A percentile compares a stretch with the other conserved stretches of the same genome.
Conservation (phyloP, 2,797 vertebrate species). For the Acanthurus tractus region DNA sequence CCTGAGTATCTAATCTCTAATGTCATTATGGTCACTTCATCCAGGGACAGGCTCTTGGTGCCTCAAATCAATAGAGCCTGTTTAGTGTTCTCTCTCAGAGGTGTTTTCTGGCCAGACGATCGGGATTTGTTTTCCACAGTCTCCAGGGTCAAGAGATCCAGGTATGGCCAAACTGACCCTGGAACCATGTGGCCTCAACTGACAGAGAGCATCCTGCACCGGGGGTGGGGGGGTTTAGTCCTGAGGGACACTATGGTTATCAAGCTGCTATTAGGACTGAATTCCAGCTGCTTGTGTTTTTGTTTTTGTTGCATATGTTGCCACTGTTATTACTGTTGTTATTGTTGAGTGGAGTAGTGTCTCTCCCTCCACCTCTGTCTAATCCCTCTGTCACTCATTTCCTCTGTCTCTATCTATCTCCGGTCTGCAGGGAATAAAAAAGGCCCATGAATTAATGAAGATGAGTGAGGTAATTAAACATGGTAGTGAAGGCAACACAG, state of each 20-base stretch:
- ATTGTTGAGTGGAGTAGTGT: slow-evolving; percentile 69
- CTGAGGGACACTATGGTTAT: slow-evolving; percentile 64
- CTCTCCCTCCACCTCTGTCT: slow-evolving; percentile 54
- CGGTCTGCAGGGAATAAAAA: slow-evolving; percentile 89
- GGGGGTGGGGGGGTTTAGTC: slow-evolving; percentile 53
- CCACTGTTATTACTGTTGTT: slow-evolving; percentile 80
- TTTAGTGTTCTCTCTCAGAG: slow-evolving; percentile 71
- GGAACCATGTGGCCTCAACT: slow-evolving; percentile 69
- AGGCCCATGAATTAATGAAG: slow-evolving; percentile 96
- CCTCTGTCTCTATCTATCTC: slow-evolving; percentile 62
- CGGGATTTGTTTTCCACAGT: slow-evolving; percentile 65
- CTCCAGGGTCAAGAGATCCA: slow-evolving; percentile 58
- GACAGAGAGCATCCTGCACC: slow-evolving; percentile 65
- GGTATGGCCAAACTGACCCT: slow-evolving; percentile 76
- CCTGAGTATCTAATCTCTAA: slow-evolving; percentile 75
- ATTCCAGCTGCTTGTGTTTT: slow-evolving; percentile 65
- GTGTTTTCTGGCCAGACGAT: slow-evolving; percentile 68
- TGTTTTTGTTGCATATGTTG: slow-evolving; percentile 75
- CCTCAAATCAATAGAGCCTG: slow-evolving; percentile 78
- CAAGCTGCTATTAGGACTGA: slow-evolving; percentile 37
- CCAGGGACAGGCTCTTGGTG: slow-evolving; percentile 63
- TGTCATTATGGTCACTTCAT: slow-evolving; percentile 86
- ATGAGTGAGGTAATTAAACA: slow-evolving; percentile 94
- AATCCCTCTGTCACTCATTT: slow-evolving; percentile 42
- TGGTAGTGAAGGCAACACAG: slow-evolving; percentile 85